Conservation (phyloP, 2,113 vertebrate species). For the Triplophysa dalaica region DNA sequence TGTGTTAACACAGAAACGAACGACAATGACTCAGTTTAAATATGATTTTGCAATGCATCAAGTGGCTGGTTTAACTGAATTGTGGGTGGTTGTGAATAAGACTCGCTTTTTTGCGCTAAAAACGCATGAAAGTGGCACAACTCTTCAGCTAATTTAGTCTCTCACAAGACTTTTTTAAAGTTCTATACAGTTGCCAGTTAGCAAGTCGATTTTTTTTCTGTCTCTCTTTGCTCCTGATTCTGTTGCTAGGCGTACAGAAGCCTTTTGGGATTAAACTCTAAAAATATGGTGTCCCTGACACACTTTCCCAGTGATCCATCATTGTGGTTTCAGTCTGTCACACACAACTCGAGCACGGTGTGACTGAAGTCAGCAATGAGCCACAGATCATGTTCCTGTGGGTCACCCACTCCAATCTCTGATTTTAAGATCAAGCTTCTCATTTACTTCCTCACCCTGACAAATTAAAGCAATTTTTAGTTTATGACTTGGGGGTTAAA, state of each 20-base stretch:
- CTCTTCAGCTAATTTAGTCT: background rate
- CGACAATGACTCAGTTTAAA: too few species aligned
- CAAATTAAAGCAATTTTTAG: constrained; percentile 5
- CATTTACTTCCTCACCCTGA: constrained; percentile 3
- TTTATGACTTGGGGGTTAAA: constrained; percentile 20
- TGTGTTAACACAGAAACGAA: too few species aligned
- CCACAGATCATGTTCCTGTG: constrained; percentile 42
- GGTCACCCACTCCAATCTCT: background rate
- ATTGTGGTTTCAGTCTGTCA: constrained; percentile 58
- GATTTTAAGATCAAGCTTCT: constrained; percentile 16
- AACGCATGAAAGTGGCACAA: too few species aligned
- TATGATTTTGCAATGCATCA: too few species aligned
- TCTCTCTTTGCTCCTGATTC: constrained; percentile 57
- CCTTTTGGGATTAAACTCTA: constrained; percentile 72
- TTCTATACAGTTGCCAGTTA: constrained; percentile 1
- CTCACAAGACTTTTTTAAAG: background rate
- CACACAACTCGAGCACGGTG: constrained; percentile 50
- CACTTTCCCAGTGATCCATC: constrained; percentile 69
- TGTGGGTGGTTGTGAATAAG: too few species aligned
- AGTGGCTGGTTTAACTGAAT: too few species aligned
- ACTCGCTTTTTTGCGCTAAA: too few species aligned
- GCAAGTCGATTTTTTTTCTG: constrained; percentile 41
- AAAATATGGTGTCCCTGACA: constrained; percentile 79
- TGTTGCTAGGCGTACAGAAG: constrained; percentile 66
- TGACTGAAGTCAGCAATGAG: constrained; percentile 46